These are phyloP conservation scores for Melanerpes formicivorus DNA, from an alignment of 2,113 vertebrate species.

Conservation along the genomic window DNA sequence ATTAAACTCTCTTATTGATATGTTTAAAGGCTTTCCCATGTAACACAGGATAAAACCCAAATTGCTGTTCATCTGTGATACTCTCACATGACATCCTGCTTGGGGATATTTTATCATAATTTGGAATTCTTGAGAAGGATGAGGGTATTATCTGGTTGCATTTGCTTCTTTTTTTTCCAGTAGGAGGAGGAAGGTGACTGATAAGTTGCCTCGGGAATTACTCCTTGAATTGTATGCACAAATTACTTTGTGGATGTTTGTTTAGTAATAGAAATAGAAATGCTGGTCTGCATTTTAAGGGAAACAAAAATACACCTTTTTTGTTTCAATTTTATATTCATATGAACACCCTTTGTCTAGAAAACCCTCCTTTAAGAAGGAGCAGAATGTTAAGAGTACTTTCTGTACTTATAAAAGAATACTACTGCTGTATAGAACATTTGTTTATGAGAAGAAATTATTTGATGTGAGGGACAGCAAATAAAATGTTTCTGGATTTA, in stretches of 20 bases:
- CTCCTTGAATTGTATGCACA: background rate
- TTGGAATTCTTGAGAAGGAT: background rate
- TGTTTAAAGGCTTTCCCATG: background rate
- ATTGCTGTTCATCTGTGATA: background rate
- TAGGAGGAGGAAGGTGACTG: background rate
- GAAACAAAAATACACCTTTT: background rate
- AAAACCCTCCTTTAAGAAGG: background rate
- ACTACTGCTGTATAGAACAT: background rate
- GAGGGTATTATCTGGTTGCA: background rate
- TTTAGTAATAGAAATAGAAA: background rate
- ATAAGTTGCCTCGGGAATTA: constrained; percentile 4
- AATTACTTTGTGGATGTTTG: background rate
- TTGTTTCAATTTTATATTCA: background rate
- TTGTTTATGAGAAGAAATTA: background rate
- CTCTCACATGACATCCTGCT: background rate
- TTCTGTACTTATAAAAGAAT: background rate
- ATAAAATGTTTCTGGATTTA: background rate
- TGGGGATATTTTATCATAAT: background rate
- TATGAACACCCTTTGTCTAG: background rate
- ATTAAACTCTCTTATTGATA: background rate
- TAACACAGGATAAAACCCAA: background rate
- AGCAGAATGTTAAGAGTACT: background rate
- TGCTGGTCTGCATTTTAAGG: background rate
- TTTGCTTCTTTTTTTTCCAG: background rate
- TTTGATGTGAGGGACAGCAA: background rate